A percentile compares a stretch with the other conserved stretches of the same genome.
These are phyloP conservation scores for Sinella curviseta DNA, from an alignment of 1,140 invertebrate genomes.

Conservation along the genomic window DNA sequence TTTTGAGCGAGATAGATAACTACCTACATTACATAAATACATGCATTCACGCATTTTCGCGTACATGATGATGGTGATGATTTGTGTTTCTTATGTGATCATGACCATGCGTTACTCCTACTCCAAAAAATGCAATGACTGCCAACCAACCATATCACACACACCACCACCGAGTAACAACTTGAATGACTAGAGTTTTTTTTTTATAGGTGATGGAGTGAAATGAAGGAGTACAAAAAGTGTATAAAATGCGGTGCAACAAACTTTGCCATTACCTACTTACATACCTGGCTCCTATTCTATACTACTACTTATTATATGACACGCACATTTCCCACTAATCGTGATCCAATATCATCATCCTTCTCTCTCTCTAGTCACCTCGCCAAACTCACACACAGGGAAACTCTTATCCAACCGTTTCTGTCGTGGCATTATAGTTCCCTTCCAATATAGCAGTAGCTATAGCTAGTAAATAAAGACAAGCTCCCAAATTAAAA, in stretches of 20 bases:
- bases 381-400: too few species aligned
- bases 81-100: conserved; percentile 5
- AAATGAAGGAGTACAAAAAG: too few species aligned
- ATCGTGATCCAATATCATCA: background rate
- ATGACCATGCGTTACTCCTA: conserved; percentile 14
- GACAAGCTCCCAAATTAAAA: conserved; percentile 11
- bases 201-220: background rate
- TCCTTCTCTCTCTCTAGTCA: too few species aligned
- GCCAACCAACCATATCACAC: background rate
- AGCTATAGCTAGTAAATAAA: background rate
- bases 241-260: too few species aligned
- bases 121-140: background rate
- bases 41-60: background rate
- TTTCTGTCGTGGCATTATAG: too few species aligned
- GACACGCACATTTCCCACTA: conserved; percentile 11
- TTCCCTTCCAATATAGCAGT: too few species aligned
- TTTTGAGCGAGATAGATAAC: background rate
- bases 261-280: background rate
- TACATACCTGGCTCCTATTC: background rate
- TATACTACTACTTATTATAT: background rate
- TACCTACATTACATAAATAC: background rate
- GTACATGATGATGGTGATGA: conserved; percentile 9
- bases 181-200: background rate
- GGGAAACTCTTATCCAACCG: too few species aligned
- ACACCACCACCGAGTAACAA: background rate